Percentiles rank a stretch among this genome's conserved stretches.
phyloP scores from a whole-genome alignment of 2,888 invertebrate genomes.

The Ochlodes sylvanus region DNA sequence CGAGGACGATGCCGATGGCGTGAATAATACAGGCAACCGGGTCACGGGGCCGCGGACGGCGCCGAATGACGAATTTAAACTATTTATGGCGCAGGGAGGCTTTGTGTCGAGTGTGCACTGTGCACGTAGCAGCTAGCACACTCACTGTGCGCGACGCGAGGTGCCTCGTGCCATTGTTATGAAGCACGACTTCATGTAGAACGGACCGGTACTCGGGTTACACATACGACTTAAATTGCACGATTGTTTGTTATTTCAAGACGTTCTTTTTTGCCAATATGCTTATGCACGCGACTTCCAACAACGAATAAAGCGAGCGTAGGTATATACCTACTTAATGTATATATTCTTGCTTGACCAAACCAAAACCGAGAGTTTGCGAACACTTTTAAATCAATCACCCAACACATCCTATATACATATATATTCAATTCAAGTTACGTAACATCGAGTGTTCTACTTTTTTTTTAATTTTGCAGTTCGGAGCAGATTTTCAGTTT shows the following conservation, averaged over 20 bases:
- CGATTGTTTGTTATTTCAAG: not conserved
- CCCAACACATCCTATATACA: no score
- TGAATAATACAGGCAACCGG: constrained; percentile 23
- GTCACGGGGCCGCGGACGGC: constrained; percentile 28
- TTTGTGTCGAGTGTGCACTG: constrained; percentile 17
- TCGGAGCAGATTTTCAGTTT: no score
- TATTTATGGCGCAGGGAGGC: constrained; percentile 23
- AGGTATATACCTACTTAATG: no score
- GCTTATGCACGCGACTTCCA: no score
- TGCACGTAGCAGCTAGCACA: not conserved
- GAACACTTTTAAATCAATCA: not conserved
- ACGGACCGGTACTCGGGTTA: not conserved
- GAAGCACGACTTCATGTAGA: constrained; percentile 5
- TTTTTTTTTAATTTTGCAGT: no score
- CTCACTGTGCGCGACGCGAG: not conserved
- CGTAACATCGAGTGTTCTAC: no score
- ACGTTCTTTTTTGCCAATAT: not conserved
- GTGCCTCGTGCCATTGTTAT: not conserved
- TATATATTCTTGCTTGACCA: no score
- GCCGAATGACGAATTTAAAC: constrained; percentile 22
- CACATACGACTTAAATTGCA: not conserved
- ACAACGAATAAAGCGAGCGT: no score
- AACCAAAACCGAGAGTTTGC: not conserved
- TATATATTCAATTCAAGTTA: no score
- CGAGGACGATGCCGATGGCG: constrained; percentile 29